Base-by-base conservation (phyloP, 1,140 invertebrate species). In the Araneus ventricosus region DNA sequence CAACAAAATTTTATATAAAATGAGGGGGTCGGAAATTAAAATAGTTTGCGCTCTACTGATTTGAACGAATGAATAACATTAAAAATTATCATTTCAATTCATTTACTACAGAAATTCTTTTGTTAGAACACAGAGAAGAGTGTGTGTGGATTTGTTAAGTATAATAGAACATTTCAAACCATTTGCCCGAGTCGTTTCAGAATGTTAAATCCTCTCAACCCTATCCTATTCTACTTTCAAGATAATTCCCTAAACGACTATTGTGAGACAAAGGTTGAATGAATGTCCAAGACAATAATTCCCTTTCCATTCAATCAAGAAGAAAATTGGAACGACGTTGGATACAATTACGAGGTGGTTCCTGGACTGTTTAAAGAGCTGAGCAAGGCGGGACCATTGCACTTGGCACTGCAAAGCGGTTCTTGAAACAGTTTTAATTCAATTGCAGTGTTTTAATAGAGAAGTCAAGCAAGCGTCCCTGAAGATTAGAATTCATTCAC, bases 241-340 rank as follows among this genome's bases (percentile, higher is more conserved):
- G 70, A 34, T 75, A 75, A 75, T 75, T 75, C 70, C 70, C 70
- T 8, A 2, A 34, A 37, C 30, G 34, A 34, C 70, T 34, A 75
- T 75, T 75, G 70, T 37, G 27, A 75, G 70, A 75, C 70, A 34
- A 10, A 30, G 30, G 27, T 30, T 75, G 14, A 75, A 75, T 75
- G 30, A 75, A 75, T 37, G 70, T 34, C 70, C 30, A 20, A 30
- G 70, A 34, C 70, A 75, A n/a, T n/a, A n/a, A 75, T 75, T 75
- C 70, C 27, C 30, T 75, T 75, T 37, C 30, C 70, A 34, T 75
- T 75, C 70, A 75, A 27, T 75, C 70, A 75, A 17, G 34, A 75
- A 75, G 70, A 75, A 75, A 75, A 75, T 75, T 75, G 70, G 37
- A 75, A 75, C 70, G 70, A 75, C 70, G 34, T 75, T 37, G 70